Evolutionary conservation across 2,797 vertebrate genomes (phyloP).

Genomic region (Lemur catta): DNA sequence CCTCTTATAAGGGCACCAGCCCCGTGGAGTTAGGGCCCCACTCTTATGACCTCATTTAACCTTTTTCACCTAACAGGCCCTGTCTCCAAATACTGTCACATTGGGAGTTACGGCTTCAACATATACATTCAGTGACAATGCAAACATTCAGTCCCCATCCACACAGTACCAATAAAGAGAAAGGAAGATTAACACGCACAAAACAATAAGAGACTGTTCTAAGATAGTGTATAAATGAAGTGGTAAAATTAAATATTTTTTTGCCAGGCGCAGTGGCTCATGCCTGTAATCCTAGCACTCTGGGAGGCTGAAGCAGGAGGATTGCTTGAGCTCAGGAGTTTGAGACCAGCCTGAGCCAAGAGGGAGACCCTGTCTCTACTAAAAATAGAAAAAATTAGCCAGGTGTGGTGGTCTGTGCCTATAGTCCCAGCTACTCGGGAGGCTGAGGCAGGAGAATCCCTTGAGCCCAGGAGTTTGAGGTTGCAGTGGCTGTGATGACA

Average conservation of each 20-base stretch:
- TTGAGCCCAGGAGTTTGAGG: too few relatives aligned
- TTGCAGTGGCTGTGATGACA: too few relatives aligned
- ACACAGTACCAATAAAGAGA: not conserved
- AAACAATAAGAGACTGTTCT: not conserved
- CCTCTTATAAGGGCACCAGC: not conserved
- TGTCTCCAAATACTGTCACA: not conserved
- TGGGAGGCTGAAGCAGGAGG: too few relatives aligned
- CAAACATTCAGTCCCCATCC: not conserved
- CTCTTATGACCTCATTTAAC: not conserved
- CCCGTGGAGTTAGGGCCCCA: not conserved
- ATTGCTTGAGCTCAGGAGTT: too few relatives aligned
- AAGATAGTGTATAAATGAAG: not conserved
- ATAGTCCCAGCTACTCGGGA: too few relatives aligned
- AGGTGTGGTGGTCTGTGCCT: too few relatives aligned
- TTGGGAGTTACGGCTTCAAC: not conserved
- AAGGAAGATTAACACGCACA: not conserved
- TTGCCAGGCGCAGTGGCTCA: too few relatives aligned
- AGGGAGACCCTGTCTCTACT: too few relatives aligned
- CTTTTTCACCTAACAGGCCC: not conserved
- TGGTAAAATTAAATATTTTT: not conserved
- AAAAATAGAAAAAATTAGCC: too few relatives aligned
- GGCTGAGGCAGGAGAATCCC: too few relatives aligned
- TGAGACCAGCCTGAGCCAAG: too few relatives aligned
- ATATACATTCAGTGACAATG: not conserved
- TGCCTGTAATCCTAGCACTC: too few relatives aligned